phyloP scores from a whole-genome alignment of 2,888 invertebrate genomes.

The Acheta domesticus region DNA sequence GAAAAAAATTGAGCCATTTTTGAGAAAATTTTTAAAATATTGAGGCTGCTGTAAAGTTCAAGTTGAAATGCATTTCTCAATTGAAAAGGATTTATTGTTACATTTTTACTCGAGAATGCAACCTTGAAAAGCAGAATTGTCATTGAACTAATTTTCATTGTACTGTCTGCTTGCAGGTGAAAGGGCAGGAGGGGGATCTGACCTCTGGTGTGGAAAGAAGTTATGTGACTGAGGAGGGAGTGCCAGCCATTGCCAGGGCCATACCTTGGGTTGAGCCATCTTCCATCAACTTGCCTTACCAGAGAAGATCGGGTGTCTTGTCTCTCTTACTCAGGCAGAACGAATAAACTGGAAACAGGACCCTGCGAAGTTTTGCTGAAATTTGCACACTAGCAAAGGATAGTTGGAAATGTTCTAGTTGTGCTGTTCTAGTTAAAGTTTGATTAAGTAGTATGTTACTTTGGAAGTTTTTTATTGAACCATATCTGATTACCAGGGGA shows the following conservation, averaged over 20 bases:
- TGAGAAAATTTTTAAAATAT: no score
- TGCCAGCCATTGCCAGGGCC: slow-evolving; percentile 57
- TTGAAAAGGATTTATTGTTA: no score
- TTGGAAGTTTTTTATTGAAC: slow-evolving; percentile 20
- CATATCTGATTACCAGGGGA: slow-evolving; percentile 18
- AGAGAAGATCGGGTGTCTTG: slow-evolving; percentile 45
- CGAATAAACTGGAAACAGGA: no score
- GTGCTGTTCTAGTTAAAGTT: neutral
- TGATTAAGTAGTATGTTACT: neutral
- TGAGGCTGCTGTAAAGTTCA: no score
- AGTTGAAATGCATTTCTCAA: no score
- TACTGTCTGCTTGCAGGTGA: neutral
- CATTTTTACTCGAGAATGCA: no score
- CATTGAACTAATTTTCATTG: neutral
- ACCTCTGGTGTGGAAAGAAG: slow-evolving; percentile 66
- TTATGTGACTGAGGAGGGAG: slow-evolving; percentile 51
- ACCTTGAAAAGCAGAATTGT: neutral
- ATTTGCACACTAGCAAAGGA: slow-evolving; percentile 22
- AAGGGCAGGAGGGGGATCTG: slow-evolving; percentile 23
- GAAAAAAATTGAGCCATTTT: no score
- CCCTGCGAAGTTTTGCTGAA: no score
- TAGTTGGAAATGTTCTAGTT: neutral
- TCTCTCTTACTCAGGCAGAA: slow-evolving; percentile 43
- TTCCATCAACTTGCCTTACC: slow-evolving; percentile 66
- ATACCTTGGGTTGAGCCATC: slow-evolving; percentile 68